Evolutionary conservation across 2,888 invertebrate genomes (phyloP), one percentile per base, ranked within the genome.

Genomic region (Ophion costatus): DNA sequence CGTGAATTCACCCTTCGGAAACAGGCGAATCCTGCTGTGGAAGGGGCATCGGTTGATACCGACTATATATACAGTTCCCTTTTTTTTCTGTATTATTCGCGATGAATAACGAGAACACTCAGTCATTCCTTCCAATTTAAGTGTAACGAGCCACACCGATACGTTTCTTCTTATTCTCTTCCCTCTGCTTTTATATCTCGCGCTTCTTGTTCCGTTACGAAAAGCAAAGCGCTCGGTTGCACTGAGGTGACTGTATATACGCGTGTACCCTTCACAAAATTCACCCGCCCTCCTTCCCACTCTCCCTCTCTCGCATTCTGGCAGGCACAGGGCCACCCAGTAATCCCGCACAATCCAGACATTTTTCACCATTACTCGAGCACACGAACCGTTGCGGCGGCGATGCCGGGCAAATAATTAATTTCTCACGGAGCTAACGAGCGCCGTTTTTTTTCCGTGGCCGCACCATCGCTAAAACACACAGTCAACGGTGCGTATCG

Each of bases 91-190:
- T 93, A 93, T 93, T 93, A 91, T 92, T 92, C 91, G 90, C 90
- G 89, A 91, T 93, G 93, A 93, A 93, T 93, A 93, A 93, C 91
- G 93, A 92, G 91, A 91, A 90, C 91, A 92, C 93, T 93, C 92
- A 92, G 93, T 93, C 93, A 93, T 93, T 93, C 92, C 92, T 92
- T 93, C 93, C 93, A 93, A 93, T 93, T 93, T 93, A 92, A 93
- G 93, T 93, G 93, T 93, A 93, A 93, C 93, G 92, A 93, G 93
- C 92, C 92, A 92, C 93, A 93, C 93, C 93, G 93, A 93, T 93
- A 93, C 92, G 90, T 92, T 93, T 91, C 91, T 93, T 92, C 93
- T 92, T 93, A 93, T 93, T 93, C 92, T 93, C 92, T 90, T 90
- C 89, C 86, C 87, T 86, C 86, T 87, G 83, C 86, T 80, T 75